phyloP scores from a whole-genome alignment of 1,140 invertebrate genomes.

The Drosophila biarmipes region DNA sequence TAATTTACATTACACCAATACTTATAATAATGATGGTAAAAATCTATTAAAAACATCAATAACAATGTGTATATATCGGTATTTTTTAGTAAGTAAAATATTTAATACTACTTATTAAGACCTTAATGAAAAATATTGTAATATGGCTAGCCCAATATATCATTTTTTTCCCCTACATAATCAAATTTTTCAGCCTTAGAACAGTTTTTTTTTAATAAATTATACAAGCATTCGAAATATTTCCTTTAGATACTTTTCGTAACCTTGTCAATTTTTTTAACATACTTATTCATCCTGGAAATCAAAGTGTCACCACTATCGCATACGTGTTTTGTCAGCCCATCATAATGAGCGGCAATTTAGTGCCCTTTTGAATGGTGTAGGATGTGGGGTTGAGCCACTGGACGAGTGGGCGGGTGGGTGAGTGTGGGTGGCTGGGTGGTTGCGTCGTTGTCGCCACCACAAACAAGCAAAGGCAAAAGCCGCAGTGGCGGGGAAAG shows the following conservation, averaged over 20 bases:
- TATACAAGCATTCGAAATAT: too few species aligned
- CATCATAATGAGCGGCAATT: conserved; percentile 81
- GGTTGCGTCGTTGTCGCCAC: conserved; percentile 61
- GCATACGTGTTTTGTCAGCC: conserved; percentile 42
- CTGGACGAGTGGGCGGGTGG: conserved; percentile 18
- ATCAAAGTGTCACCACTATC: conserved; percentile 11
- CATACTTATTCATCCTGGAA: too few species aligned
- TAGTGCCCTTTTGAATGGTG: conserved; percentile 56
- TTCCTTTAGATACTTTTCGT: too few species aligned
- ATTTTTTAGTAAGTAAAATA: too few species aligned
- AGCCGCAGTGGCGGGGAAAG: conserved; percentile 39
- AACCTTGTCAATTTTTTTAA: too few species aligned
- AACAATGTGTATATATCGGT: too few species aligned
- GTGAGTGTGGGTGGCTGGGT: conserved; percentile 2
- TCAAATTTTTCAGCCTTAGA: too few species aligned
- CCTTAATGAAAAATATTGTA: too few species aligned
- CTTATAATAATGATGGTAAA: neutral
- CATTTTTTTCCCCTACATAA: too few species aligned
- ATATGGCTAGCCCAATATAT: too few species aligned
- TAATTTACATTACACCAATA: neutral
- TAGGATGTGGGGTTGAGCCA: conserved; percentile 29
- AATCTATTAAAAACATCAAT: neutral
- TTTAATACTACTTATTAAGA: too few species aligned
- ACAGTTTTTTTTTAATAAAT: too few species aligned
- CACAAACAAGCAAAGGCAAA: conserved; percentile 79